Conservation (phyloP, 1,140 invertebrate genomes). For the Cyrtorhinus lividipennis region DNA sequence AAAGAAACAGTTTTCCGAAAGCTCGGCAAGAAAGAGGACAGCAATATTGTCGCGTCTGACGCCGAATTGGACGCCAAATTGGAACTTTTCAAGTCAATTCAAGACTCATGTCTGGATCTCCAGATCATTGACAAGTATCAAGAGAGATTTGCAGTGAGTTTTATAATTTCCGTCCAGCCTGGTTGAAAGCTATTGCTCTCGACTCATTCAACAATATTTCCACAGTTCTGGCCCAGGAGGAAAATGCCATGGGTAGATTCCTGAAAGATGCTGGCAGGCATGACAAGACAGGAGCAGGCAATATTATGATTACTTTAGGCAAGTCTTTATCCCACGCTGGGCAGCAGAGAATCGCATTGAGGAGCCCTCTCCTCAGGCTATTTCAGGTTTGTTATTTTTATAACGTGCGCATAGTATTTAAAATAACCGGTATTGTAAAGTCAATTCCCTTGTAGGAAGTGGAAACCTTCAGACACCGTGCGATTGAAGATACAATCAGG, state of each 20-base stretch:
- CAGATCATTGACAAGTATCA: conserved; percentile 90
- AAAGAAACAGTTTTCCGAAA: conserved; percentile 90
- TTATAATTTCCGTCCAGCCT: not conserved
- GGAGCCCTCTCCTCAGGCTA: conserved; percentile 73
- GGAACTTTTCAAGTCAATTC: conserved; percentile 89
- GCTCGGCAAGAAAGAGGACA: conserved; percentile 95
- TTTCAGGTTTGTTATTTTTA: conserved; percentile 42
- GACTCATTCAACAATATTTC: too few relatives aligned
- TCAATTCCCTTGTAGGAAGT: conserved; percentile 50
- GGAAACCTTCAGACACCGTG: conserved; percentile 87
- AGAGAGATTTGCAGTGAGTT: conserved; percentile 71
- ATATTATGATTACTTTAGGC: conserved; percentile 86
- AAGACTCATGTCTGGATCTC: conserved; percentile 76
- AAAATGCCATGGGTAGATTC: conserved; percentile 88
- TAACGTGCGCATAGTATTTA: not conserved
- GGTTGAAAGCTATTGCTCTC: not conserved
- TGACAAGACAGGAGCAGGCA: conserved; percentile 73
- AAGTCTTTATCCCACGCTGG: conserved; percentile 90
- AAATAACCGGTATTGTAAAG: too few relatives aligned
- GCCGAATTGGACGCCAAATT: conserved; percentile 93
- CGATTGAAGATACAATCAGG: conserved; percentile 80
- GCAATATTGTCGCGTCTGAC: conserved; percentile 90
- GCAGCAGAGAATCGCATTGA: conserved; percentile 77
- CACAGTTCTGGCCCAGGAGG: conserved; percentile 77
- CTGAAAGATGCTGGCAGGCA: conserved; percentile 87